Conservation (phyloP, 1,140 invertebrate genomes). For the Drosophila pallidifrons region DNA sequence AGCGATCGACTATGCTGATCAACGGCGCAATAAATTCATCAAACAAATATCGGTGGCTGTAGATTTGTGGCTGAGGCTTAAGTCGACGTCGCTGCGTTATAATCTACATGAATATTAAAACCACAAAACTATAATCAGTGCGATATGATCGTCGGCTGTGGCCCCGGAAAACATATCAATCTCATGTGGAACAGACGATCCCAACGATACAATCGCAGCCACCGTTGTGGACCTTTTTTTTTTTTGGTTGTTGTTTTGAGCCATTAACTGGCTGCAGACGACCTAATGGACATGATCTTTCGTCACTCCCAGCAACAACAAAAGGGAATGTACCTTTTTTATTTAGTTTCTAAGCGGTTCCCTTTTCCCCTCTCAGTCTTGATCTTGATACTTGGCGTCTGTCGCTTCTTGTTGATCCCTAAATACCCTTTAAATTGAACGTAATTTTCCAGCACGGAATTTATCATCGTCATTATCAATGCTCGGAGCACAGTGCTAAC, state of each 20-base stretch:
- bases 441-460: slow-evolving; percentile 58
- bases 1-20: slow-evolving; percentile 43
- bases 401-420: slow-evolving; percentile 54
- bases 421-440: slow-evolving; percentile 71
- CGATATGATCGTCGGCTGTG: slow-evolving; percentile 66
- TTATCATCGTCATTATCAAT: slow-evolving; percentile 66
- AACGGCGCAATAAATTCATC: slow-evolving; percentile 76
- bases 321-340: slow-evolving; percentile 58
- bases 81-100: slow-evolving; percentile 37
- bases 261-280: slow-evolving; percentile 77
- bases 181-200: slow-evolving; percentile 48
- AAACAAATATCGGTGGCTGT: slow-evolving; percentile 63
- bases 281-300: slow-evolving; percentile 81
- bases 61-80: slow-evolving; percentile 30
- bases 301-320: slow-evolving; percentile 69
- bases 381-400: slow-evolving; percentile 40
- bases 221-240: slow-evolving; percentile 58
- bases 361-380: slow-evolving; percentile 19
- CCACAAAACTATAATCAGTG: slow-evolving; percentile 81
- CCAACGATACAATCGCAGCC: slow-evolving; percentile 32
- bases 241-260: slow-evolving; percentile 24
- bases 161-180: slow-evolving; percentile 71
- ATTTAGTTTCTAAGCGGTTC: slow-evolving; percentile 29
- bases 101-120: slow-evolving; percentile 79
- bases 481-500: neutral